These are phyloP conservation scores for Yponomeuta sedellus DNA, from an alignment of 2,888 invertebrate genomes.

Conservation along the genomic window DNA sequence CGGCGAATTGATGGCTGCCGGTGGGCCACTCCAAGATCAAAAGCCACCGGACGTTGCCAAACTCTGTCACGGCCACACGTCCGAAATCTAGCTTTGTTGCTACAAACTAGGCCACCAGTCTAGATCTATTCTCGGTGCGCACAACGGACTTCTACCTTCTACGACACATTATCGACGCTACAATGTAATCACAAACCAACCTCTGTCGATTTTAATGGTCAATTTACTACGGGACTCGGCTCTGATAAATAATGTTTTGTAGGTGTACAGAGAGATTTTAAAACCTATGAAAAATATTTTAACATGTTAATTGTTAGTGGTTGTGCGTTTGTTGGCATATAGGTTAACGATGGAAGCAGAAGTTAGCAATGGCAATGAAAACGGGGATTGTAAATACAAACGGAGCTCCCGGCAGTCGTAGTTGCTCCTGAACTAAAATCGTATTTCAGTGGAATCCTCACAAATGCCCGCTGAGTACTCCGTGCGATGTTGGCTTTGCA, in stretches of 20 bases:
- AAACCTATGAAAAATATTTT: conserved; percentile 14
- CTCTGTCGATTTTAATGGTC: conserved; percentile 33
- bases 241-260: conserved; percentile 20
- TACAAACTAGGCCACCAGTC: conserved; percentile 54
- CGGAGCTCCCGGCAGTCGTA: background rate
- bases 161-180: conserved; percentile 45
- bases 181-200: conserved; percentile 50
- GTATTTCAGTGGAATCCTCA: conserved; percentile 76
- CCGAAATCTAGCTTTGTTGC: conserved; percentile 44
- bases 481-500: conserved; percentile 64
- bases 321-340: conserved; percentile 4
- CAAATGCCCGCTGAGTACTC: conserved; percentile 64
- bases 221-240: conserved; percentile 34
- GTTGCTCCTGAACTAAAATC: conserved; percentile 48
- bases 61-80: conserved; percentile 43
- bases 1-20: conserved; percentile 33
- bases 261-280: conserved; percentile 4
- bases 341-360: conserved; percentile 12
- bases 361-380: conserved; percentile 18
- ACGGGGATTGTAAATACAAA: conserved; percentile 5
- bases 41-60: conserved; percentile 40
- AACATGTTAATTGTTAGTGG: conserved; percentile 1
- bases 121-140: conserved; percentile 50
- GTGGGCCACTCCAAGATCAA: conserved; percentile 42
- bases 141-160: conserved; percentile 37